Evolutionary conservation across 2,797 vertebrate genomes (phyloP).

Genomic region (Pangasius djambal): DNA sequence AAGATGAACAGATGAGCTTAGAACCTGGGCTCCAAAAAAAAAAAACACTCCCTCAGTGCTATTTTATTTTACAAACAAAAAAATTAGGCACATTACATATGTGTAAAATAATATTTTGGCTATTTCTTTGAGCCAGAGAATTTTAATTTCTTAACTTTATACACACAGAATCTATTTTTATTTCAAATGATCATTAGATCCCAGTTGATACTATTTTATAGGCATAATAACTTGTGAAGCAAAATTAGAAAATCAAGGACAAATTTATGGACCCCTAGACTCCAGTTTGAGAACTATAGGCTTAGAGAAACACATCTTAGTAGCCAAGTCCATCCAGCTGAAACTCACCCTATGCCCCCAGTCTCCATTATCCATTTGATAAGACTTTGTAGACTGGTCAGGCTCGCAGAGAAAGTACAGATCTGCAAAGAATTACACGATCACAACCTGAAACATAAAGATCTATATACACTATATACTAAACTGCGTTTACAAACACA

Average conservation of each 20-base stretch:
- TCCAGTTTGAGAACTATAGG: background rate
- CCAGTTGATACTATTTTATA: background rate
- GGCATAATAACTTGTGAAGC: background rate
- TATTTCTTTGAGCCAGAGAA: background rate
- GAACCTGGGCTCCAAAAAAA: background rate
- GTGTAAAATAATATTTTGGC: too few relatives aligned
- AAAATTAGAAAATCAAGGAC: background rate
- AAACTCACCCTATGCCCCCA: conserved; percentile 92
- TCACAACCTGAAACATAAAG: background rate
- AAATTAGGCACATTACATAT: too few relatives aligned
- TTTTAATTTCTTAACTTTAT: background rate
- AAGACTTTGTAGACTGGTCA: conserved; percentile 35
- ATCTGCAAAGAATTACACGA: conserved; percentile 33
- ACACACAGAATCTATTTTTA: background rate
- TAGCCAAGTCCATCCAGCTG: background rate
- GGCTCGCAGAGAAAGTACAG: conserved; percentile 34
- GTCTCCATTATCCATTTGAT: conserved; percentile 98
- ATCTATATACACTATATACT: background rate
- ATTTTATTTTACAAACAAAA: too few relatives aligned
- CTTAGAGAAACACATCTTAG: background rate
- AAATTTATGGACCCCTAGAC: background rate
- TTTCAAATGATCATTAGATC: background rate
- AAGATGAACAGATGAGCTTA: too few relatives aligned
- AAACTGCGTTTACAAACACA: background rate
- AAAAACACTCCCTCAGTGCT: too few relatives aligned